phyloP scores from a whole-genome alignment of 1,140 invertebrate species.

The Papilio xuthus region DNA sequence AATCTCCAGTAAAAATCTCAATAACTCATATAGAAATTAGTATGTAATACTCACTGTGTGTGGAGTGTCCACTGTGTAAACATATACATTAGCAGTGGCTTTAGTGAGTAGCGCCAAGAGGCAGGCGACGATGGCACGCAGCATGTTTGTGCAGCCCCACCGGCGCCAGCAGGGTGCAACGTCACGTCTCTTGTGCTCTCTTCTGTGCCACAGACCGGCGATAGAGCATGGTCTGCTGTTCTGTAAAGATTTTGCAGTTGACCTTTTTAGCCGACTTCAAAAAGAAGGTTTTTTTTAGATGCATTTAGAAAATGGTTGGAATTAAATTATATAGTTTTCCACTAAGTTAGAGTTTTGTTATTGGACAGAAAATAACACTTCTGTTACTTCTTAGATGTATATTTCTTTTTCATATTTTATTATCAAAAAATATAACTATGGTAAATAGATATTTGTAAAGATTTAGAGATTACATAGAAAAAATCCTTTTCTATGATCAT shows the following conservation, averaged over 20 bases:
- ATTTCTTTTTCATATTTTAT: too few species aligned
- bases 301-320: neutral
- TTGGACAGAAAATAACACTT: too few species aligned
- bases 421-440: too few species aligned
- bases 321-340: too few species aligned
- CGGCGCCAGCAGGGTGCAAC: neutral
- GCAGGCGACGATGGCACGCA: constrained; percentile 44
- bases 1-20: too few species aligned
- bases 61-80: constrained; percentile 57
- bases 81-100: constrained; percentile 52
- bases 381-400: too few species aligned
- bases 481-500: too few species aligned
- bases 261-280: too few species aligned
- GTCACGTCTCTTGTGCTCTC: constrained; percentile 46
- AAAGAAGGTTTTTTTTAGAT: neutral
- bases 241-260: neutral
- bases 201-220: constrained; percentile 31
- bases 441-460: too few species aligned
- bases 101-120: constrained; percentile 50
- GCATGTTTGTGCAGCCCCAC: constrained; percentile 44
- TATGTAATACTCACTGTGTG: constrained; percentile 54
- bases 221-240: constrained; percentile 11
- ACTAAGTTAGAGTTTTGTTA: too few species aligned
- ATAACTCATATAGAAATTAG: too few species aligned
- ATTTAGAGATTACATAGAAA: too few species aligned